Evolutionary conservation across 2,797 vertebrate genomes (phyloP).

Genomic region (Gymnothorax javanicus): DNA sequence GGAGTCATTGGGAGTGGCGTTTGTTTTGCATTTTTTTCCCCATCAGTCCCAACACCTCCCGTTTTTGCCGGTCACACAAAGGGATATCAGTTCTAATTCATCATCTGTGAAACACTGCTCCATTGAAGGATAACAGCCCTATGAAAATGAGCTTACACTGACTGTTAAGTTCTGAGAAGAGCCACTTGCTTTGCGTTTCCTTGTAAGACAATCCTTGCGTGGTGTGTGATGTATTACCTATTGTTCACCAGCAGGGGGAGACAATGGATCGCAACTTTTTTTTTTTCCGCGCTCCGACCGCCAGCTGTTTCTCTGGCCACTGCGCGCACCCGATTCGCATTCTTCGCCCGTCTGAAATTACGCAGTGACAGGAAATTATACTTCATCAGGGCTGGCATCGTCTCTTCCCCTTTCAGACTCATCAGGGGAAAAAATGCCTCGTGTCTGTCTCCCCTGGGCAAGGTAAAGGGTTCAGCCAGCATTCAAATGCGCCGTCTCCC

Average conservation of each 20-base stretch:
- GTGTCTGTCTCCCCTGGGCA: not conserved
- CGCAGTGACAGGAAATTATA: not conserved
- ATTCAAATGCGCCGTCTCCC: not conserved
- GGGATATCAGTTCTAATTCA: not conserved
- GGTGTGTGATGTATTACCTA: not conserved
- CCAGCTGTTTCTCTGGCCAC: slow-evolving; percentile 2
- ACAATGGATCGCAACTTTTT: not conserved
- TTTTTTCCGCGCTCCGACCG: not conserved
- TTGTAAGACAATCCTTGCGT: not conserved
- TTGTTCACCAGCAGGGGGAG: not conserved
- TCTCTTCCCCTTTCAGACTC: not conserved
- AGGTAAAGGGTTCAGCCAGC: not conserved
- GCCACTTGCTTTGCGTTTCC: not conserved
- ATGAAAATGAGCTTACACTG: not conserved
- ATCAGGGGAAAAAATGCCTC: not conserved
- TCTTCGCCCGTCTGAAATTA: not conserved
- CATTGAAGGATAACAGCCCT: not conserved
- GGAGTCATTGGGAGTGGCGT: not conserved
- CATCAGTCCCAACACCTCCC: not conserved
- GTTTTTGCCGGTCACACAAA: not conserved
- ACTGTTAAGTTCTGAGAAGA: not conserved
- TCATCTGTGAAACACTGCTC: not conserved
- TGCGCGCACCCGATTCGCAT: not conserved
- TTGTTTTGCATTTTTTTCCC: not conserved
- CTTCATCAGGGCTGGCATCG: not conserved